Conservation (phyloP, 2,113 vertebrate species). For the Callionymus lyra region DNA sequence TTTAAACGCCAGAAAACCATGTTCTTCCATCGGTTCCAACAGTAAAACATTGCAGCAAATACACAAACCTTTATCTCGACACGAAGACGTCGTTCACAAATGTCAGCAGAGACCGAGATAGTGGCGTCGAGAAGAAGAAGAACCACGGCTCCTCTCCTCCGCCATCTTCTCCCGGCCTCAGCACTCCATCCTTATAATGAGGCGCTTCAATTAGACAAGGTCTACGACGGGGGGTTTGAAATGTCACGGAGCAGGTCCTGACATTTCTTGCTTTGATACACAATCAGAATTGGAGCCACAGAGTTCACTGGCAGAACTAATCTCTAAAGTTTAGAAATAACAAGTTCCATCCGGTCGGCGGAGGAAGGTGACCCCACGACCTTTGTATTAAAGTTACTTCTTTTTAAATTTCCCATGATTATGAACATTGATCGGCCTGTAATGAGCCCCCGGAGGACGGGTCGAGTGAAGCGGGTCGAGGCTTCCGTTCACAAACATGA, state of each 20-base stretch:
- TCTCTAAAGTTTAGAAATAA: conserved; percentile 51
- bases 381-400: conserved; percentile 10
- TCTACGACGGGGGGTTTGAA: conserved; percentile 57
- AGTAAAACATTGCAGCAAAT: too few relatives aligned
- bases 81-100: conserved; percentile 40
- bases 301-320: conserved; percentile 54
- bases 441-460: conserved; percentile 42
- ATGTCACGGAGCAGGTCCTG: conserved; percentile 66
- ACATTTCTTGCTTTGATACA: conserved; percentile 67
- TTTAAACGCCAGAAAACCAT: too few relatives aligned
- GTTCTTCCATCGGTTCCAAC: too few relatives aligned
- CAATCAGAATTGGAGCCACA: conserved; percentile 54
- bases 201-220: conserved; percentile 63
- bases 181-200: conserved; percentile 62
- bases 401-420: conserved; percentile 24
- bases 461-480: too few relatives aligned
- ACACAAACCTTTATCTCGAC: conserved; percentile 37
- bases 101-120: conserved; percentile 29
- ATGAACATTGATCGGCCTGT: conserved; percentile 36
- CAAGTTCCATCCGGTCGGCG: conserved; percentile 40
- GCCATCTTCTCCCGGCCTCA: conserved; percentile 29
- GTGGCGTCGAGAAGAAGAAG: too few relatives aligned
- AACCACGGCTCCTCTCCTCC: conserved; percentile 39
- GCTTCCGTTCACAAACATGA: too few relatives aligned
- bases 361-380: conserved; percentile 27